Base-by-base conservation (phyloP, 2,113 vertebrate genomes). In the Myiagra hebetior region DNA sequence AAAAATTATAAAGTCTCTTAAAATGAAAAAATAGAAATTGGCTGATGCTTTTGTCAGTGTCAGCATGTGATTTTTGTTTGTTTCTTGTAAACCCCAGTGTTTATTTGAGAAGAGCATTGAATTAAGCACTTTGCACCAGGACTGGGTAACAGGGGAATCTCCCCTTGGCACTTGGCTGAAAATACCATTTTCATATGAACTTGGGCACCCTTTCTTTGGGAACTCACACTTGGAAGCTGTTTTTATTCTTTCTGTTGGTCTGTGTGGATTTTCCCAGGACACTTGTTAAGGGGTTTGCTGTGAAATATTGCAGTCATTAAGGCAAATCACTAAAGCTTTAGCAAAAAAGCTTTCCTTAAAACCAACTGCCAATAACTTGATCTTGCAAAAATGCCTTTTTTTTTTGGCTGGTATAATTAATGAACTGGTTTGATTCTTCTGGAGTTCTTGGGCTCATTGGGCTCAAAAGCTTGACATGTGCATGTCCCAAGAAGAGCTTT, bases 251-350 rank as follows among this genome's bases (percentile, higher is more conserved):
- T 39, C 77, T 63, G 1, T 4, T 55, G 63, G 13, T 31, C 31
- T 41, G 0, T 7, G 60, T 1, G 8, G 39, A 9, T 92, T 92
- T 92, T 74, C 91, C 96, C 95, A 78, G 73, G 91, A 57, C 62
- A 53, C 50, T 80, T 95, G 72, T 85, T 87, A 86, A 55, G 35
- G 60, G 41, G 2, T 41, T 95, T 89, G 68, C 86, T 85, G 73
- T 97, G 94, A 95, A 91, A 60, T 84, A 81, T 31, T 92, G 73
- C 89, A 81, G 76, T 75, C 80, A 59, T 95, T 92, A 96, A 92
- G 56, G 86, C 76, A 91, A 97, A 92, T 88, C 6, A 9, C 75
- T 92, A 73, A 65, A 83, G 74, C 75, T 80, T 94, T 69, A 90
- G 85, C 33, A 65, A 77, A 78, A 88, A 85, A 84, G 14, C 53